Evolutionary conservation across 2,113 vertebrate genomes (phyloP).

Genomic region (Tragelaphus strepsiceros): DNA sequence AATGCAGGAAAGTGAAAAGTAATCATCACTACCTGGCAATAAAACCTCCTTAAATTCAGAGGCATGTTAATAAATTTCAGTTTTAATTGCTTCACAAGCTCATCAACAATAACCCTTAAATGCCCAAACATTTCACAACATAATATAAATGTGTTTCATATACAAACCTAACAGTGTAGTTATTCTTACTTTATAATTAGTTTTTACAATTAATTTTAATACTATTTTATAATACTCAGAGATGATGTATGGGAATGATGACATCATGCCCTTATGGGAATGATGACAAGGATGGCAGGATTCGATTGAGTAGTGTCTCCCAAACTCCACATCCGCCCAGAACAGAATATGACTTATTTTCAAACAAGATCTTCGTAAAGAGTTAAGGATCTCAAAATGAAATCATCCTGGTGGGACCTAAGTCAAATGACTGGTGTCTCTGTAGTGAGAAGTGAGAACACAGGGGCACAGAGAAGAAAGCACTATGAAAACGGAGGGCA

Average conservation of each 20-base stretch:
- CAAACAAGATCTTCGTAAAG: neutral
- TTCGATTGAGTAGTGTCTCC: neutral
- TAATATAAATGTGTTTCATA: neutral
- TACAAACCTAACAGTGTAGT: neutral
- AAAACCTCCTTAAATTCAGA: neutral
- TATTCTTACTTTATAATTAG: neutral
- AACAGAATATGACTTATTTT: neutral
- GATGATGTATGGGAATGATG: too few relatives aligned
- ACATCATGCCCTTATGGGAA: neutral
- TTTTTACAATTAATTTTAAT: too few relatives aligned
- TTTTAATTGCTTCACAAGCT: neutral
- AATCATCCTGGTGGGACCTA: neutral
- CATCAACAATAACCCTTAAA: constrained; percentile 14
- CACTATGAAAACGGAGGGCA: neutral
- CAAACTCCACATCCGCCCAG: neutral
- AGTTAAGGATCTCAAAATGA: neutral
- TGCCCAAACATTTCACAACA: neutral
- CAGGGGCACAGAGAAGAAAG: neutral
- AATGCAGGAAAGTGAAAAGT: too few relatives aligned
- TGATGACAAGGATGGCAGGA: neutral
- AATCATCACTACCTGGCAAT: neutral
- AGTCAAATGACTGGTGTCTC: neutral
- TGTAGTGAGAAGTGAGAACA: neutral
- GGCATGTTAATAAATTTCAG: neutral
- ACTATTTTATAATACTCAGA: neutral